Evolutionary conservation across 2,797 vertebrate genomes (phyloP).

Genomic region (Hydrocynus forskahlii): DNA sequence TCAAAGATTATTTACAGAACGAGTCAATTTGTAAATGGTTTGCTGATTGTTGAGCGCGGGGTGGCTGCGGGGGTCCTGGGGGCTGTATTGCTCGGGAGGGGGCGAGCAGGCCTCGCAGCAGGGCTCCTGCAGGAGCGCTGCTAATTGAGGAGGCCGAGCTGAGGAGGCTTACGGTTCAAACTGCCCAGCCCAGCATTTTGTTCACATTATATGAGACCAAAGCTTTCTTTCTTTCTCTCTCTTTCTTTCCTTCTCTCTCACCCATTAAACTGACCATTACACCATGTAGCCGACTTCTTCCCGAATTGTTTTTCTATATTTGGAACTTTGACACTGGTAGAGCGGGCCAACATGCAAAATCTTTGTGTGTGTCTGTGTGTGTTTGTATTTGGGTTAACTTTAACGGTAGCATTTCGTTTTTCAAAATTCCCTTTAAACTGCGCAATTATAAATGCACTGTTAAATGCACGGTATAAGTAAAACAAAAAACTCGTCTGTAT

Average conservation of each 20-base stretch:
- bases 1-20: constrained; percentile 80
- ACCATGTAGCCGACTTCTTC: neutral
- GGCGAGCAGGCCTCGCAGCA: constrained; percentile 59
- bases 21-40: constrained; percentile 71
- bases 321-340: neutral
- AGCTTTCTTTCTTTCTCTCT: constrained; percentile 21
- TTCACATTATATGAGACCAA: constrained; percentile 56
- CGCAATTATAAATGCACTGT: no score
- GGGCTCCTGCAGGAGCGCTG: constrained; percentile 58
- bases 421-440: neutral
- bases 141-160: constrained; percentile 65
- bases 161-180: constrained; percentile 55
- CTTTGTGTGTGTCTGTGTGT: no score
- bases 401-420: neutral
- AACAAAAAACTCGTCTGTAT: no score
- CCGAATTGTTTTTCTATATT: neutral
- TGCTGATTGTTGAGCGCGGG: constrained; percentile 68
- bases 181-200: constrained; percentile 53
- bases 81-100: constrained; percentile 53
- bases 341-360: neutral
- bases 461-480: no score
- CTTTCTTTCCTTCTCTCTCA: constrained; percentile 14
- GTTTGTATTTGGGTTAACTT: constrained; percentile 3
- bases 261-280: constrained; percentile 2
- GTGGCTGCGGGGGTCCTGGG: constrained; percentile 70